Conservation (phyloP, 2,113 vertebrate genomes). For the Zeus faber region DNA sequence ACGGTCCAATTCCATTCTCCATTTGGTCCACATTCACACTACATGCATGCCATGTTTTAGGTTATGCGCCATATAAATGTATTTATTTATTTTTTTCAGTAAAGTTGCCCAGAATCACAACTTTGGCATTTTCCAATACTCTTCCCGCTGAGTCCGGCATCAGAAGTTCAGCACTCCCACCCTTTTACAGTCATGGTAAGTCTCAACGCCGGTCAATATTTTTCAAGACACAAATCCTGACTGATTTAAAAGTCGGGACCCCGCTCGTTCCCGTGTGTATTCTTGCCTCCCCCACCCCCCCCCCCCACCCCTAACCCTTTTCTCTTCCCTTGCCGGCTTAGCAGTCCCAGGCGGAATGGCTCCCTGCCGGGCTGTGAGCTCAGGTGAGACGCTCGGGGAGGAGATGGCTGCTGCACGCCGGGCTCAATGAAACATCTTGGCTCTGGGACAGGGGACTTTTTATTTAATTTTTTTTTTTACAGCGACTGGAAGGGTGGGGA, state of each 20-base stretch:
- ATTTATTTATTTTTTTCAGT: no score
- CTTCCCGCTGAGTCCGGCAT: background rate
- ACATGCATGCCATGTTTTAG: no score
- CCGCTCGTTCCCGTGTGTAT: background rate
- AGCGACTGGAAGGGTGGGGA: no score
- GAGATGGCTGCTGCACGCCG: background rate
- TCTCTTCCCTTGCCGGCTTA: background rate
- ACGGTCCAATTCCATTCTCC: no score
- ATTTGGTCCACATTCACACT: background rate
- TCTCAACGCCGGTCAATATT: background rate
- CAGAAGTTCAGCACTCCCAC: background rate
- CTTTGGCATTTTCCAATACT: background rate
- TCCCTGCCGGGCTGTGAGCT: conserved; percentile 7
- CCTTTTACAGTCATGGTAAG: background rate
- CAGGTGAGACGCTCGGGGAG: conserved; percentile 11
- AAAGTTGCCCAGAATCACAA: background rate
- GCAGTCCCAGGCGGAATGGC: conserved; percentile 1
- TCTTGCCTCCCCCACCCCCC: background rate
- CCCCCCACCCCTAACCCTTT: background rate
- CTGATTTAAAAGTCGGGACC: background rate
- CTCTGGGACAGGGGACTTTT: conserved; percentile 20
- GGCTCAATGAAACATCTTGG: conserved; percentile 22
- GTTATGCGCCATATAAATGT: background rate
- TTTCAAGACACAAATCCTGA: background rate
- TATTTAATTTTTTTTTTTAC: no score